phyloP scores from a whole-genome alignment of 2,113 vertebrate genomes.

The Saguinus imperator region DNA sequence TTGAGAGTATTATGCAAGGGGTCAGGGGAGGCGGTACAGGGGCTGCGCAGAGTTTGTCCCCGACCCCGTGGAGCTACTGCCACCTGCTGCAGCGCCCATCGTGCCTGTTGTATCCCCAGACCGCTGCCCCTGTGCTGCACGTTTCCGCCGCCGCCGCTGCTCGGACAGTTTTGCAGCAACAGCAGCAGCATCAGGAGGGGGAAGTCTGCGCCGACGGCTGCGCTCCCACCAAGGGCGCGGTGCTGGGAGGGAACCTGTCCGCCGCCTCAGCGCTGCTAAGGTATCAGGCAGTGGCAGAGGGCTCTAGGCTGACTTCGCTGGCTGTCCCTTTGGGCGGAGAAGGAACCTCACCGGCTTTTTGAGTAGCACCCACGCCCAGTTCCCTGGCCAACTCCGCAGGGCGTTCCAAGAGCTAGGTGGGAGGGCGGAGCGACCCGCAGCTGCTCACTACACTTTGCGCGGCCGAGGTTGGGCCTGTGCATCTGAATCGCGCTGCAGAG shows the following conservation, averaged over 20 bases:
- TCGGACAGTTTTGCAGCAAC: not conserved
- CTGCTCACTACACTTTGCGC: accelerated
- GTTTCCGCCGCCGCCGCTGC: slow-evolving; percentile 1
- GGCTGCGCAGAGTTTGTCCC: not conserved
- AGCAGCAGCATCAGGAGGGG: not conserved
- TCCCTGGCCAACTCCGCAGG: not conserved
- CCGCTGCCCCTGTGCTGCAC: not conserved
- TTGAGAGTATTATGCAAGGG: slow-evolving; percentile 71
- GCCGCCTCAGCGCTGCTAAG: not conserved
- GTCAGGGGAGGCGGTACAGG: not conserved
- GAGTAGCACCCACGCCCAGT: not conserved
- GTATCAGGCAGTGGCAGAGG: not conserved
- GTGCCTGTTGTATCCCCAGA: slow-evolving; percentile 15
- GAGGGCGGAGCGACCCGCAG: not conserved
- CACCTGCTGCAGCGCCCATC: slow-evolving; percentile 60
- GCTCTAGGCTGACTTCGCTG: not conserved
- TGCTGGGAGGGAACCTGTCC: not conserved
- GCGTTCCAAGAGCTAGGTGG: not conserved
- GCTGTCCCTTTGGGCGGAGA: not conserved
- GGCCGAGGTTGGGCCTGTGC: not conserved
- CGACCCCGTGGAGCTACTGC: slow-evolving; percentile 58
- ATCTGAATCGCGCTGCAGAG: accelerated
- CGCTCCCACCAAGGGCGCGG: not conserved
- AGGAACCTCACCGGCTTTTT: not conserved
- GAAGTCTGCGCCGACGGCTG: not conserved